Evolutionary conservation across 2,888 invertebrate species (phyloP), one percentile per base, ranked within the genome.

Genomic region (Phyto melanocephala): DNA sequence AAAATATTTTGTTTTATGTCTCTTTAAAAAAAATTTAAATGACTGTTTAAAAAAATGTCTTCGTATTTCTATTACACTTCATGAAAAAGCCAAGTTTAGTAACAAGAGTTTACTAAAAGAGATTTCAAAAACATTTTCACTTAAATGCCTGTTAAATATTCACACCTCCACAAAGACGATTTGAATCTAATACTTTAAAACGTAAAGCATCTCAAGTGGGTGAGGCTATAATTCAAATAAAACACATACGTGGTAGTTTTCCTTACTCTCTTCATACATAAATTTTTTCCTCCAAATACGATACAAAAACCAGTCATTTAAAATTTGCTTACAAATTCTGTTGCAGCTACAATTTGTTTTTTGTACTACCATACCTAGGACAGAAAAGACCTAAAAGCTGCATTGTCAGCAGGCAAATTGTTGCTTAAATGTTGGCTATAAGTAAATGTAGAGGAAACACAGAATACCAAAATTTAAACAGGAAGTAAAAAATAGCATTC

Each of bases 381-480:
- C 1, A 10, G 24, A 28, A 62, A 70, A 70, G 22, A 56, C 3
- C 40, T 11, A 33, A 63, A 71, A 81, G 67, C 33, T 56, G 72
- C 60, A 56, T 15, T 37, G 81, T 81, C 77, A 72, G 81, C 67
- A 28, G 72, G 72, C 77, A 81, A 77, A 68, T 81, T 81, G 81
- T 81, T 81, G 77, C 77, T 67, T 68, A 67, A 67, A 52, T 50
- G 47, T 42, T 24, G 47, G 28, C 40, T 50, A 45, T 20, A 28
- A 35, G 65, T 65, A 65, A 63, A 42, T 24, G 17, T 5, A 70
- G 13, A 50, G 72, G 50, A 56, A 47, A 54, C 8, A 15, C 13
- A 13, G n/a, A 40, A 50, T 13, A 47, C 22, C 52, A 3, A 13
- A 13, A 45, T 56, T 81, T 11, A 56, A 72, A 72, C 47, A 67